Evolutionary conservation across 2,888 invertebrate species (phyloP).

Genomic region (Morpho helenor): DNA sequence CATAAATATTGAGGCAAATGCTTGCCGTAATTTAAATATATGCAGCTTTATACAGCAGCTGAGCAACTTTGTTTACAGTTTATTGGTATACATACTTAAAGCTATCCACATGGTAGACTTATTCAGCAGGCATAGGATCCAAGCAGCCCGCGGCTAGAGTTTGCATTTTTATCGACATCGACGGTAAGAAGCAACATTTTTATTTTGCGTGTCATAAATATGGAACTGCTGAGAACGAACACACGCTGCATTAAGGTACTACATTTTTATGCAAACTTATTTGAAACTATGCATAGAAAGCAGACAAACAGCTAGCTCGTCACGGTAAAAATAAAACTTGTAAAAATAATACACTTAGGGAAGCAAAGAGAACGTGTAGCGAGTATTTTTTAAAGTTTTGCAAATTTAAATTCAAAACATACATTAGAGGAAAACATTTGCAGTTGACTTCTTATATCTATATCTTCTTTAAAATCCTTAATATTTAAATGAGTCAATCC

Average conservation of each 20-base stretch:
- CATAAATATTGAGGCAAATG: too few relatives aligned
- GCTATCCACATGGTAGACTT: slow-evolving; percentile 42
- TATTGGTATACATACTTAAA: slow-evolving; percentile 20
- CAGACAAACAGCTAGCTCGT: slow-evolving; percentile 47
- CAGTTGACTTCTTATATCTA: too few relatives aligned
- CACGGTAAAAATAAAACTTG: slow-evolving; percentile 47
- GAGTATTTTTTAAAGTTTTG: slow-evolving; percentile 8
- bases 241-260: slow-evolving; percentile 54
- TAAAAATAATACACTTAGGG: slow-evolving; percentile 13
- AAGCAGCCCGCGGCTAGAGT: slow-evolving; percentile 61
- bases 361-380: slow-evolving; percentile 27
- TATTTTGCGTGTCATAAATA: slow-evolving; percentile 76
- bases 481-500: too few relatives aligned
- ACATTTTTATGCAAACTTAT: slow-evolving; percentile 71
- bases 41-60: not conserved
- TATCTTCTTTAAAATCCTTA: too few relatives aligned
- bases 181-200: slow-evolving; percentile 66
- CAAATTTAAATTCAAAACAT: too few relatives aligned
- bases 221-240: slow-evolving; percentile 62
- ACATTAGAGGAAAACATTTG: not conserved
- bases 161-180: slow-evolving; percentile 77
- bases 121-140: slow-evolving; percentile 44
- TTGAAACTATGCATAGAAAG: slow-evolving; percentile 73
- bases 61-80: slow-evolving; percentile 14
- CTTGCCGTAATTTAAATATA: too few relatives aligned